Base-by-base conservation (phyloP, 2,888 invertebrate species). In the Digitonthophagus gazella region DNA sequence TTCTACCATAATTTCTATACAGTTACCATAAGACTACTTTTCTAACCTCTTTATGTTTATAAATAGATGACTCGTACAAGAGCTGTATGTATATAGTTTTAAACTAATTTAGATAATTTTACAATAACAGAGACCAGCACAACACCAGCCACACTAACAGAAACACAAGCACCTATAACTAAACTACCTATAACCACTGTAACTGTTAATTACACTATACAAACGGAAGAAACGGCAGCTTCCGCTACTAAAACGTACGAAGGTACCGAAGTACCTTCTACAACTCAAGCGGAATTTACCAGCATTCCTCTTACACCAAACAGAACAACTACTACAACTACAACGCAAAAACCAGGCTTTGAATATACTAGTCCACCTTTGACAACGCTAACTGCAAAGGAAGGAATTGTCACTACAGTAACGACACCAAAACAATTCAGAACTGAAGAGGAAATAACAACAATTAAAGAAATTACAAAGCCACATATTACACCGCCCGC, bases 61-160 rank as follows among this genome's bases (percentile, higher is more conserved):
- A 19, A 15, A 18, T 58, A 20, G 58, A 19, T 15, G 15, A 58
- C 18, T 58, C 20, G 58, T 58, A 15, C 11, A 11, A 44, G 11
- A 44, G 28, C 28, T 44, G 28, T 44, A 44, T 44, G n/a, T n/a
- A 44, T 44, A 44, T 44, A 44, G 28, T 58, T 67, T 65, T 22
- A 64, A 56, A 69, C 69, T 69, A 69, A 69, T 69, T 20, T 58
- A 66, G 66, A 63, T 79, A 75, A 77, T 80, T 80, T 80, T 80
- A 76, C 77, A 79, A 80, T 80, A 82, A 82, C 81, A 83, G 83
- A 83, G 81, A 78, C 79, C 80, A 82, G 76, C 74, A 77, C 77
- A 76, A 82, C 82, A 78, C 77, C 81, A 75, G 80, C 80, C 79
- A 79, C 82, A 82, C 81, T 82, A 82, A 82, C 80, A 71, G 81